Base-by-base conservation (phyloP, 1,140 invertebrate genomes). In the Sycophila sp. region DNA sequence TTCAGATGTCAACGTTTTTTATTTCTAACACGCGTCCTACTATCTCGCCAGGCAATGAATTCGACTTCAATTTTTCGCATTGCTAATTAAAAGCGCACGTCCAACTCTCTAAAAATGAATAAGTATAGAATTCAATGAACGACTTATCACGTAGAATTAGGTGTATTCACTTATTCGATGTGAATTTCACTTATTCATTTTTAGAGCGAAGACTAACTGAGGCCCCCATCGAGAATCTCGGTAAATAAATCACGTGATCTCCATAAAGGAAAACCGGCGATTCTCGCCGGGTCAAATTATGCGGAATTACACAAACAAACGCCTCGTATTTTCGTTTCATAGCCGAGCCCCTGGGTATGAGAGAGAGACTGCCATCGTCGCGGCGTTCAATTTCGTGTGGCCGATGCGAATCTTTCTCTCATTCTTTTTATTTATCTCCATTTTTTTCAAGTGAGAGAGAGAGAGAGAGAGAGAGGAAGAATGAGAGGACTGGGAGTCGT, bases 231-330 rank as follows among this genome's bases (percentile, higher is more conserved):
- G n/a, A n/a, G n/a, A n/a, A n/a, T n/a, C n/a, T n/a, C n/a, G n/a
- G n/a, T n/a, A n/a, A n/a, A 47, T 47, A 55, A 30, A 55, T 55
- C 30, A 34, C 28, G 19, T 6, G 17, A 55, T 55, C 51, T 38
- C 55, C 55, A 58, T 40, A 40, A 38, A 40, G 34, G 40, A 38
- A 40, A n/a, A 6, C 5, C n/a, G 40, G 40, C n/a, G 40, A 42
- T 42, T 42, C n/a, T n/a, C 28, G 17, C 6, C 49, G 26, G 19
- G n/a, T 8, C 51, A 55, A 55, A 55, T 55, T 55, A 55, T 55
- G 51, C 51, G 19, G 28, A 28, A 55, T 55, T 55, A 55, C 30
- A 55, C 34, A 62, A 47, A 47, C 59, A 62, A 62, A 45, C 38
- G 40, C 22, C 13, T 56, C 30, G n/a, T 42, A 42, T 32, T 15